These are phyloP conservation scores for Alosa sapidissima DNA, from an alignment of 2,797 vertebrate genomes.

Conservation along the genomic window DNA sequence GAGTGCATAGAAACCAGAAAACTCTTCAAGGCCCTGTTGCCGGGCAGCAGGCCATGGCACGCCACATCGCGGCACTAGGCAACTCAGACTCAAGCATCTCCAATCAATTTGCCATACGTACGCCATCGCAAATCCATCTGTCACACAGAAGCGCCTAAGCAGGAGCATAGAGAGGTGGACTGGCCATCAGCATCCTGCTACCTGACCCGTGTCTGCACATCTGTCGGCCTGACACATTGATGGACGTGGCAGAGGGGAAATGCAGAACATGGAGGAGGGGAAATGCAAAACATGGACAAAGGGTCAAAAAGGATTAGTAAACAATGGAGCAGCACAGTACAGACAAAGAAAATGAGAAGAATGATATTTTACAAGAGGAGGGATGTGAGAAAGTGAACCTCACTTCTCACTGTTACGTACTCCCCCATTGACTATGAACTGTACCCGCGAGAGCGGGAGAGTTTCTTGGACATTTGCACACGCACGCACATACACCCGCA, in stretches of 20 bases:
- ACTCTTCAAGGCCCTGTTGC: not conserved
- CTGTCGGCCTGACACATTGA: slow-evolving; percentile 43
- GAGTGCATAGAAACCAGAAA: not conserved
- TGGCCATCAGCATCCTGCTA: slow-evolving; percentile 6
- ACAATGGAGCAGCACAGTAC: not conserved
- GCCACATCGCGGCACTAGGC: not conserved
- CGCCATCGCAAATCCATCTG: slow-evolving; percentile 19
- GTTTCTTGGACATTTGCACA: not conserved
- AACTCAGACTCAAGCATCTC: slow-evolving; percentile 39
- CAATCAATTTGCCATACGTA: slow-evolving; percentile 46
- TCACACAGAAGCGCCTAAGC: slow-evolving; percentile 9
- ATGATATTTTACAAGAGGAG: not conserved
- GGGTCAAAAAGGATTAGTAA: not conserved
- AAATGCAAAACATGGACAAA: not conserved
- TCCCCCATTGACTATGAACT: too few species aligned
- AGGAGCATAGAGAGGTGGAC: slow-evolving; percentile 24
- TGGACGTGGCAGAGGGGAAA: not conserved
- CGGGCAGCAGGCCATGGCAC: not conserved
- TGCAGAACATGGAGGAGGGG: not conserved
- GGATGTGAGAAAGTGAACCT: not conserved
- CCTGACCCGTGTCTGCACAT: slow-evolving; percentile 23
- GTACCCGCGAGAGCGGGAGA: too few species aligned
- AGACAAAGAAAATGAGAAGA: not conserved
- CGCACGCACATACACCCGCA: not conserved
- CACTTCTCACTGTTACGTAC: too few species aligned